Base-by-base conservation (phyloP, 2,113 vertebrate species). In the Hystrix brachyura region DNA sequence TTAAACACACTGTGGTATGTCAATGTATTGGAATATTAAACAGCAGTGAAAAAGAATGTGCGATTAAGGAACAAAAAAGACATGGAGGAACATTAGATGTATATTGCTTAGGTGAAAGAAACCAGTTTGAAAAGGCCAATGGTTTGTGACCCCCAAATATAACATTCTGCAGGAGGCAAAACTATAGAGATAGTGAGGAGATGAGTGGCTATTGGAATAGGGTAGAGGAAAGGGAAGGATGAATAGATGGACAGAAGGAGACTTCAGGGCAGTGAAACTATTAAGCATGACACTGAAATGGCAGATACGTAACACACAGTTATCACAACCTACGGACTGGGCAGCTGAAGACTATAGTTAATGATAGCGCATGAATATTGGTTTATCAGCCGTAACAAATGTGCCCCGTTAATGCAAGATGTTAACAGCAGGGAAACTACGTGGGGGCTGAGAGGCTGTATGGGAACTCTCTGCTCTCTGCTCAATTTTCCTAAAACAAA, bases 111-210 rank as follows among this genome's bases (percentile, higher is more conserved):
- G 27, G 72, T 62, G 38, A 79, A 60, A 72, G 55, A 76, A 53
- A 34, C 32, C 10, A 27, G 34, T 59, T 38, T 34, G 15, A 34
- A 71, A 91, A 87, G 90, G 38, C 18, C 43, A 19, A 0, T 34
- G 14, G 46, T 55, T 0, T 59, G 4, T 53, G 14, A 55, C 18
- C 14, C 7, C 15, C 23, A 65, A 0, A 0, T 4, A 8, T 53
- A 59, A 62, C 48, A 12, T 90, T 76, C 59, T 48, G 80, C 38
- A 79, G 79, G n/a, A 72, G n/a, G 34, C 34, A 46, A 23, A 74
- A 62, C 43, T 23, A 6, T 1, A 53, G 65, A 59, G 8, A 62
- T 0, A 43, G 9, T 57, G 17, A 5, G 76, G 43, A 59, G 48
- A 57, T 57, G 3, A 55, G 90, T 51, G 46, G 32, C 32, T 71